Percentiles rank a stretch among this genome's conserved stretches.
These are phyloP conservation scores for Suricata suricatta DNA, from an alignment of 2,113 vertebrate species.

Conservation along the genomic window DNA sequence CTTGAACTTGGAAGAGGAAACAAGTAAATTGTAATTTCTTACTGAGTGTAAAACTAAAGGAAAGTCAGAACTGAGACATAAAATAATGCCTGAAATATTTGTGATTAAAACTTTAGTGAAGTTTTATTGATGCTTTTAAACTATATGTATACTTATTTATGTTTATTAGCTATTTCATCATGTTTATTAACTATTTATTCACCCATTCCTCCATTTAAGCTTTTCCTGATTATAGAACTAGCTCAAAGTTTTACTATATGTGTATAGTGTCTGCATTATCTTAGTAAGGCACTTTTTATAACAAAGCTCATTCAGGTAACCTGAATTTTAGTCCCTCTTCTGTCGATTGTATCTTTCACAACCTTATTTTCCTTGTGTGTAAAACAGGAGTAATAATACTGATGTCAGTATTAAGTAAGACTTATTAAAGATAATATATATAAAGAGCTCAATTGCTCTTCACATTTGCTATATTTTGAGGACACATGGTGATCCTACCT, in stretches of 20 bases:
- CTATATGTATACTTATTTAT: neutral
- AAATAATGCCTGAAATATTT: neutral
- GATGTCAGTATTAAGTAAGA: neutral
- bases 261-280: neutral
- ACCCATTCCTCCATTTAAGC: neutral
- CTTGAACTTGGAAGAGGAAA: slow-evolving; percentile 12
- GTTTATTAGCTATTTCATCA: neutral
- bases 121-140: neutral
- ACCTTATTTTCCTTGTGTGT: neutral
- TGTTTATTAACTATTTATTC: neutral
- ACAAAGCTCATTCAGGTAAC: neutral
- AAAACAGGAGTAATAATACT: neutral
- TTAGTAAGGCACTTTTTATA: neutral
- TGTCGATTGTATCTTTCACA: neutral
- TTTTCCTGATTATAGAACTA: neutral
- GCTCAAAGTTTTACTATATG: neutral
- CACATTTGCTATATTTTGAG: neutral
- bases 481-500: neutral
- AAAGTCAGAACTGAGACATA: neutral
- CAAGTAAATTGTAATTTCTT: neutral
- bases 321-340: neutral
- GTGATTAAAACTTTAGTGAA: neutral
- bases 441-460: neutral
- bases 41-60: neutral
- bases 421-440: neutral